A percentile compares a stretch with the other conserved stretches of the same genome.
phyloP scores from a whole-genome alignment of 1,140 invertebrate genomes.

The Andricus grossulariae region DNA sequence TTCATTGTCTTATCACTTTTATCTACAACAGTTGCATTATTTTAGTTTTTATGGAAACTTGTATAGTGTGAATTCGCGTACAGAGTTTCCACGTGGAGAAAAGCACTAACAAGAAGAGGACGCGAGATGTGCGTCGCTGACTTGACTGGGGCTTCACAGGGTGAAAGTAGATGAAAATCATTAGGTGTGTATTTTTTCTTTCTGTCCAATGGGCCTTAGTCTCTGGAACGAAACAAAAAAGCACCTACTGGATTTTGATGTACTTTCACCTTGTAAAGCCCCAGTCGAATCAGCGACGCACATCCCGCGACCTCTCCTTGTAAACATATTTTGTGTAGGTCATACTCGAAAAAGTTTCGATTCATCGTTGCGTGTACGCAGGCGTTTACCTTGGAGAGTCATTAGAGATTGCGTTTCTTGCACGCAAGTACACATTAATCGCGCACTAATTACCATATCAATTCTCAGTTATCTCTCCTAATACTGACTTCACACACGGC shows the following conservation, averaged over 20 bases:
- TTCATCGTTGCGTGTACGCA: no score
- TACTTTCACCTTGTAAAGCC: no score
- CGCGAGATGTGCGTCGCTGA: no score
- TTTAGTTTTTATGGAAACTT: neutral
- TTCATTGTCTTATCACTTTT: neutral
- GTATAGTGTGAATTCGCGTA: neutral
- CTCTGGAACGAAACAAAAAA: no score
- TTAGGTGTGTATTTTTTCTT: no score
- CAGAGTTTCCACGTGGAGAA: constrained; percentile 6
- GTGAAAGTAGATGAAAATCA: no score
- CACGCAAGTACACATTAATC: constrained; percentile 41
- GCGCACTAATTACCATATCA: constrained; percentile 50
- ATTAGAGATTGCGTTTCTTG: constrained; percentile 36
- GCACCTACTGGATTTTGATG: no score
- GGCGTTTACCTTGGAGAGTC: constrained; percentile 49
- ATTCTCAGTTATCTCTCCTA: constrained; percentile 35
- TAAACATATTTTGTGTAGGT: neutral
- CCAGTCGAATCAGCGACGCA: no score
- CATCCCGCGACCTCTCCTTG: no score
- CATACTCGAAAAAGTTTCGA: neutral
- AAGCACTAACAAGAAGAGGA: neutral
- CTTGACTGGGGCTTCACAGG: no score
- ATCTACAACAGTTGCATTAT: neutral
- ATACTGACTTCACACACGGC: constrained; percentile 12
- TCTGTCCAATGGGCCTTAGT: no score